A percentile compares a stretch with the other conserved stretches of the same genome.
phyloP scores from a whole-genome alignment of 2,888 invertebrate species.

The Listrodromus nycthemerus region DNA sequence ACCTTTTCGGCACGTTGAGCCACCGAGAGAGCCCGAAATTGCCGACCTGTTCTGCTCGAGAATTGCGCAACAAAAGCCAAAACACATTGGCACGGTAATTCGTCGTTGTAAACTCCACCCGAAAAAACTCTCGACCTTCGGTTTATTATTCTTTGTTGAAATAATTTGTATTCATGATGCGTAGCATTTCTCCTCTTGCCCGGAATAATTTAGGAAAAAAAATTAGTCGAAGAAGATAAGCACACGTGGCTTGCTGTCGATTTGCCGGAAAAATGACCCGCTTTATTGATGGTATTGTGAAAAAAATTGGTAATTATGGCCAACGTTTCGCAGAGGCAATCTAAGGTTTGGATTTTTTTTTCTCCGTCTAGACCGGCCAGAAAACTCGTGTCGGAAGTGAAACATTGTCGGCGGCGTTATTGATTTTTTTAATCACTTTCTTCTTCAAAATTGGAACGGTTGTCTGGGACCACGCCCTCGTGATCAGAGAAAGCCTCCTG shows the following conservation, averaged over 20 bases:
- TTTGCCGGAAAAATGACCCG: not conserved
- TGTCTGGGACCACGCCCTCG: conserved; percentile 55
- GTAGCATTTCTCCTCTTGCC: conserved; percentile 24
- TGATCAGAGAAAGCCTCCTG: conserved; percentile 58
- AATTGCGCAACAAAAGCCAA: conserved; percentile 55
- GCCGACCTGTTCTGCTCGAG: conserved; percentile 29
- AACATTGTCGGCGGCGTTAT: conserved; percentile 46
- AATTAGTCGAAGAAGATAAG: not conserved
- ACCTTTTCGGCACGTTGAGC: conserved; percentile 30
- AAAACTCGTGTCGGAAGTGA: conserved; percentile 16
- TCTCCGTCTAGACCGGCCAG: conserved; percentile 7
- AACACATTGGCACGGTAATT: conserved; percentile 51
- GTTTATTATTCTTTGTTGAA: conserved; percentile 30
- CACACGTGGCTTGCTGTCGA: not conserved
- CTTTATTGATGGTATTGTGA: conserved; percentile 4
- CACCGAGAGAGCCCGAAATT: conserved; percentile 38
- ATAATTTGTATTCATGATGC: conserved; percentile 42
- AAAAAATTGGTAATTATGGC: conserved; percentile 22
- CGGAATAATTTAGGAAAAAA: conserved; percentile 13
- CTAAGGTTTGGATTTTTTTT: not conserved
- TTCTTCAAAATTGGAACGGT: conserved; percentile 67
- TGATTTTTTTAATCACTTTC: conserved; percentile 64
- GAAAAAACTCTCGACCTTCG: conserved; percentile 16
- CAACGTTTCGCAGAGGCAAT: not conserved
- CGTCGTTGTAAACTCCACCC: conserved; percentile 55